These are phyloP conservation scores for Anolis apletophallus DNA, from an alignment of 2,797 vertebrate species.

Conservation along the genomic window DNA sequence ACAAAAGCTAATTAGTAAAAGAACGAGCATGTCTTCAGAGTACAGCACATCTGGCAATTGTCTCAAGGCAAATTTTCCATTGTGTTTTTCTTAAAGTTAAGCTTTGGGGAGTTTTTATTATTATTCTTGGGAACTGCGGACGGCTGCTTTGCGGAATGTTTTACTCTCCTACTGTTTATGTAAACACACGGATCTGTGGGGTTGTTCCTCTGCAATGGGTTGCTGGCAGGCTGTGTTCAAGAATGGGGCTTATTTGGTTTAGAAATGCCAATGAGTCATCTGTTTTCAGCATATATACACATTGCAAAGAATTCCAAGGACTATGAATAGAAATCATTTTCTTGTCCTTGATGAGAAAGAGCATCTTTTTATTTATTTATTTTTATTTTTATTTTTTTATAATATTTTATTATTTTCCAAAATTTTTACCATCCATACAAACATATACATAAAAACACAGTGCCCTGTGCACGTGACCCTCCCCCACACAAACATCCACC, in stretches of 20 bases:
- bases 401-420: too few relatives aligned
- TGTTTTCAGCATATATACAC: slow-evolving; percentile 73
- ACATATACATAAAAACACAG: too few relatives aligned
- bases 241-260: slow-evolving; percentile 68
- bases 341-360: too few relatives aligned
- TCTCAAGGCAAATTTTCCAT: slow-evolving; percentile 45
- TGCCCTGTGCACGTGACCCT: too few relatives aligned
- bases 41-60: slow-evolving; percentile 36
- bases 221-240: slow-evolving; percentile 54
- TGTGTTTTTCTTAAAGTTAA: background rate
- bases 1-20: slow-evolving; percentile 5
- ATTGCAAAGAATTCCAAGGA: slow-evolving; percentile 67
- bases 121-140: slow-evolving; percentile 53
- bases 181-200: slow-evolving; percentile 52
- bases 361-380: too few relatives aligned
- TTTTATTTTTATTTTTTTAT: too few relatives aligned
- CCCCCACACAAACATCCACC: too few relatives aligned
- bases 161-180: slow-evolving; percentile 50
- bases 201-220: slow-evolving; percentile 58
- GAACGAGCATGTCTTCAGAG: rapidly evolving
- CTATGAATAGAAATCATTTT: slow-evolving; percentile 43
- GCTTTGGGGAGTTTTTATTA: slow-evolving; percentile 33
- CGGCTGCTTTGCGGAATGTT: slow-evolving; percentile 42
- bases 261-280: slow-evolving; percentile 70
- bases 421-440: too few relatives aligned